A percentile compares a stretch with the other conserved stretches of the same genome.
These are phyloP conservation scores for Drosophila truncata DNA, from an alignment of 1,140 invertebrate genomes.

Conservation along the genomic window DNA sequence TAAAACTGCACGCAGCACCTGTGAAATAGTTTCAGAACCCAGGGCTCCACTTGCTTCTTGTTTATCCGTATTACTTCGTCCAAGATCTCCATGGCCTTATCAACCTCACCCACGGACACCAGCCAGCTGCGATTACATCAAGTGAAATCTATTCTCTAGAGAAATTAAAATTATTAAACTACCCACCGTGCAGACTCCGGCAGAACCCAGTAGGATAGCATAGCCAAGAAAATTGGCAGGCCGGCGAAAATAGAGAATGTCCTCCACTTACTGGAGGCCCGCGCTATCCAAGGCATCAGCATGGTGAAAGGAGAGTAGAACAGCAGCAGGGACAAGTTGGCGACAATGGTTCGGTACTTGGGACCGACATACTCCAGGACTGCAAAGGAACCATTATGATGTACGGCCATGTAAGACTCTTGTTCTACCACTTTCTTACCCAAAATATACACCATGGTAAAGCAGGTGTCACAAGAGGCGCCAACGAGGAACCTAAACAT, in stretches of 20 bases:
- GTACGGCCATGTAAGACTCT: background rate
- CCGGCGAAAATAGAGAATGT: constrained; percentile 89
- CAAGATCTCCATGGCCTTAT: constrained; percentile 91
- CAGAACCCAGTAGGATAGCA: constrained; percentile 90
- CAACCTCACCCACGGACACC: constrained; percentile 92
- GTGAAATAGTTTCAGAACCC: constrained; percentile 90
- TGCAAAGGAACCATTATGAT: background rate
- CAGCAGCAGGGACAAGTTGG: constrained; percentile 94
- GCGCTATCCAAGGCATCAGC: constrained; percentile 92
- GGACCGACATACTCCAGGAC: constrained; percentile 94
- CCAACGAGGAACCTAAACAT: constrained; percentile 92
- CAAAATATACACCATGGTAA: constrained; percentile 96
- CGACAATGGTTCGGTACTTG: constrained; percentile 93
- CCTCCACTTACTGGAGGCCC: constrained; percentile 90
- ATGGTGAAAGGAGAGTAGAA: constrained; percentile 93
- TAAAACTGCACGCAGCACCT: constrained; percentile 79
- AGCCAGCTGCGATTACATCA: constrained; percentile 92
- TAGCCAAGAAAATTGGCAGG: constrained; percentile 88
- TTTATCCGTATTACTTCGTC: constrained; percentile 92
- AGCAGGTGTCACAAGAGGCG: constrained; percentile 94
- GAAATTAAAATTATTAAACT: too few species aligned
- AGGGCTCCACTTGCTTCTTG: constrained; percentile 89
- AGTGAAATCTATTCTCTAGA: too few species aligned
- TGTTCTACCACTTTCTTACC: constrained; percentile 86
- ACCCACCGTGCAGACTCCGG: constrained; percentile 91